Percentiles rank a stretch among this genome's conserved stretches.
Evolutionary conservation across 1,140 invertebrate genomes (phyloP).

Genomic region (Bombus waltoni): DNA sequence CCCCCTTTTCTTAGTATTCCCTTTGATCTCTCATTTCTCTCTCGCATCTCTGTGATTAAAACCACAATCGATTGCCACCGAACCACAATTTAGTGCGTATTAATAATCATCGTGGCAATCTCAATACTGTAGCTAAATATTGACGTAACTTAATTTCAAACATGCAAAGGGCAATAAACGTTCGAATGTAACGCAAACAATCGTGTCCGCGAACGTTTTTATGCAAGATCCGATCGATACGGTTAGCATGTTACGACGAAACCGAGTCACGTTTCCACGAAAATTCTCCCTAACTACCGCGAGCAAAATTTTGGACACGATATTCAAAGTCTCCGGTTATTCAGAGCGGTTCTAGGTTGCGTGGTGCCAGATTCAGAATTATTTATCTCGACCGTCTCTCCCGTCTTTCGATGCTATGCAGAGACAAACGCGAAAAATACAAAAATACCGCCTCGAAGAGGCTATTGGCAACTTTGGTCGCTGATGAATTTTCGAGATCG

Average conservation of each 20-base stretch:
- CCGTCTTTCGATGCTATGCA: background rate
- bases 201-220: background rate
- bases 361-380: background rate
- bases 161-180: background rate
- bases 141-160: background rate
- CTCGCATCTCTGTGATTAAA: background rate
- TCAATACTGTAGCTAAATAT: background rate
- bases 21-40: background rate
- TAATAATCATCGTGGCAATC: background rate
- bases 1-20: background rate
- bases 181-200: background rate
- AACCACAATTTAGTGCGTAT: background rate
- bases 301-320: background rate
- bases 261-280: background rate
- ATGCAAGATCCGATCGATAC: background rate
- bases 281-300: background rate
- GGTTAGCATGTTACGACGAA: too few species aligned
- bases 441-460: too few species aligned
- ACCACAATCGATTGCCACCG: background rate
- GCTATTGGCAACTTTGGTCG: background rate
- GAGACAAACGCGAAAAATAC: slow-evolving; percentile 20
- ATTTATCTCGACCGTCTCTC: slow-evolving; percentile 18
- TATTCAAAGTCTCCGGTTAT: too few species aligned
- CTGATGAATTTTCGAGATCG: slow-evolving; percentile 27
- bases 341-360: too few species aligned